These are phyloP conservation scores for Lepeophtheirus nordmannii DNA, from an alignment of 2,888 invertebrate species.

Conservation along the genomic window DNA sequence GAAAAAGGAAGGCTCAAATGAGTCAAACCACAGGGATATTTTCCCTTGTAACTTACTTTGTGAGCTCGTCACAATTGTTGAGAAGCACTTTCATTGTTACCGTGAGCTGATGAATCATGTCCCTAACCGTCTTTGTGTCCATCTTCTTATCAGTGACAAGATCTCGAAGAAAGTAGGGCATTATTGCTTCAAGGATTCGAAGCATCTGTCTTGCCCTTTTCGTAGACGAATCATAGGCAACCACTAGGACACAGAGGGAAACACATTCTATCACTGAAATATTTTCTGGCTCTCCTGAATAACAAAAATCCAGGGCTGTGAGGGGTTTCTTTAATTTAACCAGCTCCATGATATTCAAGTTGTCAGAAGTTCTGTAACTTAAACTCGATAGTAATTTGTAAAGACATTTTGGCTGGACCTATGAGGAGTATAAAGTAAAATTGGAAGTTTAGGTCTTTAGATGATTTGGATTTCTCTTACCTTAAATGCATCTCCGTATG, in stretches of 20 bases:
- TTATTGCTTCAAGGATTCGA: conserved; percentile 73
- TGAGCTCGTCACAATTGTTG: conserved; percentile 86
- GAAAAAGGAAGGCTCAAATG: too few relatives aligned
- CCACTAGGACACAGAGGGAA: conserved; percentile 96
- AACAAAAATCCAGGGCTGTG: conserved; percentile 93
- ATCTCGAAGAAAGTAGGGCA: conserved; percentile 87
- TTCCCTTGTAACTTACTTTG: conserved; percentile 53
- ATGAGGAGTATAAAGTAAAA: background rate
- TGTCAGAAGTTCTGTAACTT: background rate
- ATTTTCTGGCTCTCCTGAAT: conserved; percentile 93
- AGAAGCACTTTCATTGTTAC: conserved; percentile 87
- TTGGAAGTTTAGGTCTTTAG: background rate
- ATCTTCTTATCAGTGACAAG: conserved; percentile 54
- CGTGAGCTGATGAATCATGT: conserved; percentile 77
- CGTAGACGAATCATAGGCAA: conserved; percentile 93
- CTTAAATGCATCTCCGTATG: conserved; percentile 76
- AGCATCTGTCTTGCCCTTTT: conserved; percentile 44
- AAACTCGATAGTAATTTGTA: conserved; percentile 16
- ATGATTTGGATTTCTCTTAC: conserved; percentile 38
- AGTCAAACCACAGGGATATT: background rate
- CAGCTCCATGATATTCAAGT: conserved; percentile 32
- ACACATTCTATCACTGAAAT: conserved; percentile 92
- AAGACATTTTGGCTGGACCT: conserved; percentile 19
- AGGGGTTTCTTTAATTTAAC: conserved; percentile 39
- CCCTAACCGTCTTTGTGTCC: conserved; percentile 82